phyloP scores from a whole-genome alignment of 1,140 invertebrate genomes.

The Atta colombica region DNA sequence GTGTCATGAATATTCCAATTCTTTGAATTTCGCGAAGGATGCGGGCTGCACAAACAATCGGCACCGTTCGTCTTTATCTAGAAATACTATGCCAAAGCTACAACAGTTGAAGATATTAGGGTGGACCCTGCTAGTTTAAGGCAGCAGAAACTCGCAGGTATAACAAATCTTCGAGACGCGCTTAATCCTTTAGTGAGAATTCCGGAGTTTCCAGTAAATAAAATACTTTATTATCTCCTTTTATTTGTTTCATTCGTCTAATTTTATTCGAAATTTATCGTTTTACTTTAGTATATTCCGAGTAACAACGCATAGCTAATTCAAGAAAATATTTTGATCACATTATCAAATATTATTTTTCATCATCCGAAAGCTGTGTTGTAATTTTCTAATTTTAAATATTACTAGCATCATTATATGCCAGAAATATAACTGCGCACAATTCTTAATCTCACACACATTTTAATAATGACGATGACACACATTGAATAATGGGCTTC shows the following conservation, averaged over 20 bases:
- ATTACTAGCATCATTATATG: neutral
- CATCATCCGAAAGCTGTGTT: neutral
- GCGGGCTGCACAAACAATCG: neutral
- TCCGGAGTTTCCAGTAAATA: neutral
- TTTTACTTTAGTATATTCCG: neutral
- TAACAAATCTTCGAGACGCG: neutral
- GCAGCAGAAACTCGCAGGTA: neutral
- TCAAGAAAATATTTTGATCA: neutral
- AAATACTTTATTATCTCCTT: slow-evolving; percentile 3
- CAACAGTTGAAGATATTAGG: slow-evolving; percentile 19
- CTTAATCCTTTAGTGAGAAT: neutral
- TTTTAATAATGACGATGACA: neutral
- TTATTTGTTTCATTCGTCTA: neutral
- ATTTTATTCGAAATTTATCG: neutral
- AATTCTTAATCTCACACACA: slow-evolving; percentile 28
- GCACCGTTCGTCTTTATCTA: neutral
- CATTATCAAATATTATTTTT: neutral
- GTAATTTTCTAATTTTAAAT: slow-evolving; percentile 2
- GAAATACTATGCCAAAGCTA: neutral
- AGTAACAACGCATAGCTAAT: neutral
- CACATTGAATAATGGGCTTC: neutral
- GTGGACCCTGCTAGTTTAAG: neutral
- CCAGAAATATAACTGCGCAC: slow-evolving; percentile 32
- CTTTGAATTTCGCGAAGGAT: slow-evolving; percentile 7
- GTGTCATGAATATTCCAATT: neutral